These are phyloP conservation scores for Colius striatus DNA, from an alignment of 2,113 vertebrate species.

Conservation along the genomic window DNA sequence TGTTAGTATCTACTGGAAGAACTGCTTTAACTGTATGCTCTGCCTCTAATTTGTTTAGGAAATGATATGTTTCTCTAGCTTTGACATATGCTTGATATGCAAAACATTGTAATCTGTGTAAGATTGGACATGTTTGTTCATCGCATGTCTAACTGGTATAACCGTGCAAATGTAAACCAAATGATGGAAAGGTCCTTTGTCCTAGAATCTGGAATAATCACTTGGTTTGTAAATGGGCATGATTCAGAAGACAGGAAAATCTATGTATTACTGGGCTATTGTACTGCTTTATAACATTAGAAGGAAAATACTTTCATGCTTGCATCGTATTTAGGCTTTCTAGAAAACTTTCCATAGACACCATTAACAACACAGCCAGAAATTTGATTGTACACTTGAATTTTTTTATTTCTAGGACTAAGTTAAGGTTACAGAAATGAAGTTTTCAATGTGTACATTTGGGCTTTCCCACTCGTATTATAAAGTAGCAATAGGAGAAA, in stretches of 20 bases:
- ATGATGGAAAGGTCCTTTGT: constrained; percentile 34
- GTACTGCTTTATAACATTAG: not conserved
- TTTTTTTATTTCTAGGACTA: not conserved
- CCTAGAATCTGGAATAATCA: constrained; percentile 36
- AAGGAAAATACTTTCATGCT: constrained; percentile 10
- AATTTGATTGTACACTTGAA: not conserved
- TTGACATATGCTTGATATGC: constrained; percentile 53
- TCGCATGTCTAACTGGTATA: constrained; percentile 42
- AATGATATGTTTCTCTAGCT: constrained; percentile 12
- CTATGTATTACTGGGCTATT: not conserved
- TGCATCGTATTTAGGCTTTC: not conserved
- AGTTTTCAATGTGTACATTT: not conserved
- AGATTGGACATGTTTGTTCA: constrained; percentile 31
- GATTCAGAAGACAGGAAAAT: constrained; percentile 19
- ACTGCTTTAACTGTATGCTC: constrained; percentile 30
- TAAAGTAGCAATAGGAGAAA: not conserved
- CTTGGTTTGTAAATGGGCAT: constrained; percentile 12
- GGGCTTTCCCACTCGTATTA: not conserved
- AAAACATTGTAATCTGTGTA: constrained; percentile 49
- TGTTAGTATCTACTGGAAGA: constrained; percentile 33
- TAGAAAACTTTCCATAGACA: not conserved
- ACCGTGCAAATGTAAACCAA: constrained; percentile 32
- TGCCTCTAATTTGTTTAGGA: constrained; percentile 52
- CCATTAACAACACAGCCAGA: not conserved
- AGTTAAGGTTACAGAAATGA: not conserved